A percentile compares a stretch with the other conserved stretches of the same genome.
These are phyloP conservation scores for Scrobipalpa atriplicella DNA, from an alignment of 2,888 invertebrate species.

Conservation along the genomic window DNA sequence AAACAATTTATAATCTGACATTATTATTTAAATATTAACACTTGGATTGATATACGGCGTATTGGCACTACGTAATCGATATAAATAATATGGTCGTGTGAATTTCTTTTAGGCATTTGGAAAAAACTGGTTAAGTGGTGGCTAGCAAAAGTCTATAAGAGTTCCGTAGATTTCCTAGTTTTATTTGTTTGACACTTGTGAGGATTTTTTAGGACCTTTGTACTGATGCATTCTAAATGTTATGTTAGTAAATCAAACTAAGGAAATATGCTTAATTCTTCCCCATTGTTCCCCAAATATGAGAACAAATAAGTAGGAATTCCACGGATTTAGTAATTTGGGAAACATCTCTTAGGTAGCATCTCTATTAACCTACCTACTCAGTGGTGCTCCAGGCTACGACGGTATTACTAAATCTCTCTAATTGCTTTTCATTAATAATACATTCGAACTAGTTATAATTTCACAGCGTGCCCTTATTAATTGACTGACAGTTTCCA, in stretches of 20 bases:
- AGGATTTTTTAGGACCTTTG: too few relatives aligned
- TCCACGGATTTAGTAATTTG: too few relatives aligned
- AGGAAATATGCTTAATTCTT: too few relatives aligned
- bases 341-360: too few relatives aligned
- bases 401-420: too few relatives aligned
- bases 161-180: not conserved
- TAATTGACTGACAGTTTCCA: constrained; percentile 26
- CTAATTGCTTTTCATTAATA: not conserved
- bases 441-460: not conserved
- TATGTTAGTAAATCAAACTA: too few relatives aligned
- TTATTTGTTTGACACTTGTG: too few relatives aligned
- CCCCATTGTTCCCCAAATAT: too few relatives aligned
- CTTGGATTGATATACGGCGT: constrained; percentile 54
- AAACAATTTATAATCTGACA: constrained; percentile 60
- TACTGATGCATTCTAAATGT: too few relatives aligned
- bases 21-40: constrained; percentile 68
- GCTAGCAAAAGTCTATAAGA: not conserved
- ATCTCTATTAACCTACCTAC: too few relatives aligned
- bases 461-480: not conserved
- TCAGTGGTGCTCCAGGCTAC: too few relatives aligned
- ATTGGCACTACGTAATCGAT: constrained; percentile 57
- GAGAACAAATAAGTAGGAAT: too few relatives aligned
- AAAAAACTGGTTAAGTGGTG: constrained; percentile 22
- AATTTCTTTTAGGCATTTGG: constrained; percentile 50
- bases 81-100: constrained; percentile 62